Conservation (phyloP, 2,797 vertebrate genomes). For the Muscicapa comitata region DNA sequence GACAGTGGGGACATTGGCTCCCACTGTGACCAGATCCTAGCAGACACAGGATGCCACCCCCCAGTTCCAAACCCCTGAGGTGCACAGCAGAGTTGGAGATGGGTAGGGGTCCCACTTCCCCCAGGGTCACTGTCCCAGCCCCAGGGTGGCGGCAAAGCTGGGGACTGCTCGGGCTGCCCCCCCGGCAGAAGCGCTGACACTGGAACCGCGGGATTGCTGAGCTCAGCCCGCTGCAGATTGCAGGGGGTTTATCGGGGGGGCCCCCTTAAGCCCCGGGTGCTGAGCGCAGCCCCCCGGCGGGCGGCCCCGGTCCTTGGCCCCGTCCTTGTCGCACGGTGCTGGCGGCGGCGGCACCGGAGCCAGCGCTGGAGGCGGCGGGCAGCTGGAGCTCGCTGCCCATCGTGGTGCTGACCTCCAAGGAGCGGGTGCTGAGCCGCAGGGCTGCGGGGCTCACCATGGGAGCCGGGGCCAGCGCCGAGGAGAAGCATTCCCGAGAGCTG, state of each 20-base stretch:
- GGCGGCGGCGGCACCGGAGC: background rate
- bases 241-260: slow-evolving; percentile 19
- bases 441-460: slow-evolving; percentile 78
- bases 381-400: slow-evolving; percentile 12
- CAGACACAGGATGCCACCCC: background rate
- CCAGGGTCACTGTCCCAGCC: background rate
- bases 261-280: background rate
- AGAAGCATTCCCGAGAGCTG: slow-evolving; percentile 93
- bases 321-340: slow-evolving; percentile 81
- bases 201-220: slow-evolving; percentile 39
- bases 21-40: background rate
- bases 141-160: background rate
- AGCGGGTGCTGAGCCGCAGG: background rate
- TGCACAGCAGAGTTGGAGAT: background rate
- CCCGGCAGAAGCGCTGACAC: background rate
- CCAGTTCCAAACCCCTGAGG: fast-evolving
- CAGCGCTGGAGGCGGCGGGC: background rate
- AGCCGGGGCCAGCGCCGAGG: slow-evolving; percentile 93
- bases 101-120: background rate
- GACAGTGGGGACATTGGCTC: background rate
- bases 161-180: background rate
- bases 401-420: slow-evolving; percentile 32
- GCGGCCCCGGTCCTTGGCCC: slow-evolving; percentile 10
- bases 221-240: slow-evolving; percentile 54
- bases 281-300: background rate